Conservation (phyloP, 2,113 vertebrate genomes). For the Arvicanthis niloticus region DNA sequence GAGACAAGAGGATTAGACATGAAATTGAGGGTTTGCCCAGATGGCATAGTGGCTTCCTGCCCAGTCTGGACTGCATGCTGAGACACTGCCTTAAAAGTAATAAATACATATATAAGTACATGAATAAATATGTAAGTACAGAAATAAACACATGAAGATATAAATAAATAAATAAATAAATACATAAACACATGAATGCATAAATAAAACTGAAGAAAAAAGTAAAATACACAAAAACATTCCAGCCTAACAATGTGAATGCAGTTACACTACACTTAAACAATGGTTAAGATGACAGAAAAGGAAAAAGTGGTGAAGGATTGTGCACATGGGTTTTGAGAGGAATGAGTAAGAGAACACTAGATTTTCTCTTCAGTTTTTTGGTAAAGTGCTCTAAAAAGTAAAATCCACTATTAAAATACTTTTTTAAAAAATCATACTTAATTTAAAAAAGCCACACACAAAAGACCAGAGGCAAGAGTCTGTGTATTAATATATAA, state of each 20-base stretch:
- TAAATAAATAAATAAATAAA: no score
- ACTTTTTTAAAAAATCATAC: not conserved
- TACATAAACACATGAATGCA: no score
- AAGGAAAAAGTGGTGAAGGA: not conserved
- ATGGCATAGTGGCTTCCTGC: not conserved
- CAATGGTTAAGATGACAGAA: not conserved
- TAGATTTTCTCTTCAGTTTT: not conserved
- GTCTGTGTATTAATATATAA: not conserved
- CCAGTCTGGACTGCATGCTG: not conserved
- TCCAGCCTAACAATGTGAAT: not conserved
- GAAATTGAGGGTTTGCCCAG: not conserved
- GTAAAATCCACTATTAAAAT: not conserved
- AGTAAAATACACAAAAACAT: not conserved
- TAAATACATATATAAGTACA: no score
- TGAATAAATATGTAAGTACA: no score
- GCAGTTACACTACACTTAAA: not conserved
- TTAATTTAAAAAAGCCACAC: not conserved
- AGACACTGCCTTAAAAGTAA: not conserved
- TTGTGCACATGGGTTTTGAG: accelerated
- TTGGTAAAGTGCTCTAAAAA: constrained; percentile 9
- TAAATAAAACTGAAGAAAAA: not conserved
- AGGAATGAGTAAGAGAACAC: not conserved
- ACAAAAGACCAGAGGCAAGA: not conserved
- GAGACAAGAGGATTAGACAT: not conserved
- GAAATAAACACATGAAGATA: not conserved